These are phyloP conservation scores for Nothobranchius furzeri DNA, from an alignment of 2,113 vertebrate species.

Conservation along the genomic window DNA sequence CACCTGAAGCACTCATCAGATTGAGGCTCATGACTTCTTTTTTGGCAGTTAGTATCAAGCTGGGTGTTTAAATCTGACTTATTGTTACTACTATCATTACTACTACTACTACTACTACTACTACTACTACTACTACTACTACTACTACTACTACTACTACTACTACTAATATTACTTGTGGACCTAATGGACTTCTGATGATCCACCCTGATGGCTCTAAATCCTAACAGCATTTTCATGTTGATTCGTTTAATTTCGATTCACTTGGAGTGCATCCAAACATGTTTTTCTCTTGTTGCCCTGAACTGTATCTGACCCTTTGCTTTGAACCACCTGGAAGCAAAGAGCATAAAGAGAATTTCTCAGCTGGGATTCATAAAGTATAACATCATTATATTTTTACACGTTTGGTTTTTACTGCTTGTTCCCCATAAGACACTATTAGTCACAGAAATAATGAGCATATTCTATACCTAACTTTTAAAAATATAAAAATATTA, in stretches of 20 bases:
- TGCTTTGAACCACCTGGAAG: slow-evolving; percentile 48
- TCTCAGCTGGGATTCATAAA: slow-evolving; percentile 47
- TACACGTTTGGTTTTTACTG: slow-evolving; percentile 27
- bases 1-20: too few relatives aligned
- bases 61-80: too few relatives aligned
- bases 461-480: too few relatives aligned
- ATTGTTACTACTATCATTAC: too few relatives aligned
- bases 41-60: too few relatives aligned
- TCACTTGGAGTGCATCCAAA: not conserved
- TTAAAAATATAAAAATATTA: too few relatives aligned
- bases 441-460: not conserved
- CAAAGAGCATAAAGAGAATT: slow-evolving; percentile 46
- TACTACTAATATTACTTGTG: too few relatives aligned
- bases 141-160: too few relatives aligned
- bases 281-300: slow-evolving; percentile 26
- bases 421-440: slow-evolving; percentile 8
- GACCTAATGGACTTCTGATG: too few relatives aligned
- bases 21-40: too few relatives aligned
- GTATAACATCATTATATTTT: slow-evolving; percentile 43
- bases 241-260: not conserved
- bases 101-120: too few relatives aligned
- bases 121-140: not conserved
- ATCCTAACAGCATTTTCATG: not conserved
- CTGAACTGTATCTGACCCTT: slow-evolving; percentile 51
- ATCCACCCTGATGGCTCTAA: too few relatives aligned